Evolutionary conservation across 2,797 vertebrate species (phyloP), one percentile per base, ranked within the genome.

Genomic region (Muscicapa comitata): DNA sequence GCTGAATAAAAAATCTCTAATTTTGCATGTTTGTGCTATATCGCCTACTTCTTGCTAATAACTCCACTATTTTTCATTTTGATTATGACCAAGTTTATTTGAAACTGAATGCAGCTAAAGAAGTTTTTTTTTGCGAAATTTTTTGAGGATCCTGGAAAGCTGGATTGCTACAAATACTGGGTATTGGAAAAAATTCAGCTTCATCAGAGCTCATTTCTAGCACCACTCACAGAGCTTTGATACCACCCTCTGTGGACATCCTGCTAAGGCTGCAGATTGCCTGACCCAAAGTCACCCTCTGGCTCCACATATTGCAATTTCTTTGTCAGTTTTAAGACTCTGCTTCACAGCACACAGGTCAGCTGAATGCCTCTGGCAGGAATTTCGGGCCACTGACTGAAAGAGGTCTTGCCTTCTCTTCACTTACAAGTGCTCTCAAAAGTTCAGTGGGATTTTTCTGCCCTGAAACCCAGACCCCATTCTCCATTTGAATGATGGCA

Each of bases 191-290:
- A 33, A 59, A 20, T 63, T 55, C 31, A 25, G 25, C 10, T 28
- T 31, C 4, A 33, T 43, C 28, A 25, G 15, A 70, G 15, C 4
- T 86, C 2, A 20, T 57, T 88, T 74, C 47, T 77, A 31, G 15
- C 12, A 38, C 6, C 15, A 58, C 55, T 58, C 4, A 10, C 31
- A 66, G 73, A 88, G n/a, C 7, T 80, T 47, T 63, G 10, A 13
- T 40, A 59, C 7, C 79, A 5, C 2, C 12, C 17, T n/a, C 40
- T 5, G 2, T 23, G 7, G 19, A 7, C 50, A 8, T 16, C 0
- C 0, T 26, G 31, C 6, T 54, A 33, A 62, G 38, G 47, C 43
- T 86, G 40, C 59, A 70, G 38, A 50, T 5, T 35, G 7, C 14
- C 55, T 76, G 31, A 13, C 24, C 24, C 20, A 29, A 31, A 48